Evolutionary conservation across 1,140 invertebrate species (phyloP).

Genomic region (Zaprionus ghesquierei): DNA sequence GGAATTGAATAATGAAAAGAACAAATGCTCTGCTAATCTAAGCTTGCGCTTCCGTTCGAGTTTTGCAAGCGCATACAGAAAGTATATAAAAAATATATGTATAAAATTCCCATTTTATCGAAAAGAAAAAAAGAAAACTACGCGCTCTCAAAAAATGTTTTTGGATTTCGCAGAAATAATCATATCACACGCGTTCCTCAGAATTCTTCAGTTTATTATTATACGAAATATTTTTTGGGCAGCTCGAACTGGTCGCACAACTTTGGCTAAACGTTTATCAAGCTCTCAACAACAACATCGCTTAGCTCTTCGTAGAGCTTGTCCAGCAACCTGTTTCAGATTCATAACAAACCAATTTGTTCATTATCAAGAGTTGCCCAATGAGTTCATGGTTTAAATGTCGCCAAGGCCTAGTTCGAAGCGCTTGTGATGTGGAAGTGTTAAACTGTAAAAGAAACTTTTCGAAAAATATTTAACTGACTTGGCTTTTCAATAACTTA

Average conservation of each 20-base stretch:
- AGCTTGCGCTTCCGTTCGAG: background rate
- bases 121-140: background rate
- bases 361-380: background rate
- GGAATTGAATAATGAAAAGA: background rate
- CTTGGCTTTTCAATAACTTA: conserved; percentile 11
- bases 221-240: background rate
- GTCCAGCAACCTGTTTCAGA: background rate
- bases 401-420: background rate
- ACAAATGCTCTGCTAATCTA: background rate
- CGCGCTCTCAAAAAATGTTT: background rate
- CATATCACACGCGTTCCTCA: background rate
- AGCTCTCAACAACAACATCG: background rate
- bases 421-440: background rate
- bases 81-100: too few relatives aligned
- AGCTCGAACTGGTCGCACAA: background rate
- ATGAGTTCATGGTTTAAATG: background rate
- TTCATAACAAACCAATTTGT: background rate
- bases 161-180: background rate
- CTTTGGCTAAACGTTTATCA: background rate
- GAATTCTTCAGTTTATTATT: background rate
- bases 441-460: background rate
- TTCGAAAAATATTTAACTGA: background rate
- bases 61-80: background rate
- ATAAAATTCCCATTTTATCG: background rate
- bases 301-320: background rate